These are phyloP conservation scores for Octonoba sinensis DNA, from an alignment of 2,888 invertebrate species.

Conservation along the genomic window DNA sequence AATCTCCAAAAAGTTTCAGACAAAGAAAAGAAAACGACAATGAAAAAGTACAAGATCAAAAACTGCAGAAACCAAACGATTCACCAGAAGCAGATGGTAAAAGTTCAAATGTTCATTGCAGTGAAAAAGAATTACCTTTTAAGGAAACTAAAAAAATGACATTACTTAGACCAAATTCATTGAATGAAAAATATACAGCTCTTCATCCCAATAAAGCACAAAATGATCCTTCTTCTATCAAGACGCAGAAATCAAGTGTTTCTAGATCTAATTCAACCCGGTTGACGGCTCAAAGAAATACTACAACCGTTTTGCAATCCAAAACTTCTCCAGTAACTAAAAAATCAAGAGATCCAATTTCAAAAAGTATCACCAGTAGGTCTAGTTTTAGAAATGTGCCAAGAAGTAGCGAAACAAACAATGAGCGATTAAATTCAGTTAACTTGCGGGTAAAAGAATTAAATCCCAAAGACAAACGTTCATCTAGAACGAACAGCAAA, in stretches of 20 bases:
- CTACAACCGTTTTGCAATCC: no score
- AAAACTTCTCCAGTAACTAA: no score
- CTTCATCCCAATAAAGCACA: neutral
- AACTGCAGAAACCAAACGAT: neutral
- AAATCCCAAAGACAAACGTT: constrained; percentile 61
- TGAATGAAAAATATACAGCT: neutral
- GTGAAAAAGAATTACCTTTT: neutral
- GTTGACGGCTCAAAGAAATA: no score
- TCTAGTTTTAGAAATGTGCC: constrained; percentile 13
- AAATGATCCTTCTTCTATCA: neutral
- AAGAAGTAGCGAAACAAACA: constrained; percentile 1
- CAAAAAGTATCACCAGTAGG: neutral
- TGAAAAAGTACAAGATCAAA: constrained; percentile 1
- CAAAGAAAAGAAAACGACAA: constrained; percentile 35
- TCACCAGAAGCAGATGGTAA: no score
- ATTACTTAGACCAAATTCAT: no score
- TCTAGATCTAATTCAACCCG: constrained; percentile 19
- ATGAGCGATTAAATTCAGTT: no score
- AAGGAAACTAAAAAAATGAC: neutral
- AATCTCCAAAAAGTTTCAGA: constrained; percentile 66
- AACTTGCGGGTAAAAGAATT: constrained; percentile 11
- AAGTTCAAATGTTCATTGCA: neutral
- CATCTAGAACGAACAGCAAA: constrained; percentile 73
- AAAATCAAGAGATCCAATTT: neutral
- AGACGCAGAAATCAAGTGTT: neutral